phyloP scores from a whole-genome alignment of 2,113 vertebrate genomes.

The Canis aureus region DNA sequence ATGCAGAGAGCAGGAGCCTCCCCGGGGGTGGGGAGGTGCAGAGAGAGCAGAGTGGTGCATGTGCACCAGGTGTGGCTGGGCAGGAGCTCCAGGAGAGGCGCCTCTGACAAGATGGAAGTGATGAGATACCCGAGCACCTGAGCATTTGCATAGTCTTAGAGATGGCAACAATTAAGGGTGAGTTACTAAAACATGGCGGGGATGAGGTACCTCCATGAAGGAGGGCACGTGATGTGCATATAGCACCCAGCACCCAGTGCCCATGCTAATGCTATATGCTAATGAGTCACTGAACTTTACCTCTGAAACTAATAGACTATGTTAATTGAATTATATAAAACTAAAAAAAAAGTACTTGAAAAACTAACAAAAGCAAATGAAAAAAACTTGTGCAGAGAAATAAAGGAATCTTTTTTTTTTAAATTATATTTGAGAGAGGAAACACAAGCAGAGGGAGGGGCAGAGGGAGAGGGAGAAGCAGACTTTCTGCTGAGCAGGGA shows the following conservation, averaged over 20 bases:
- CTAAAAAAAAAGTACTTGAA: background rate
- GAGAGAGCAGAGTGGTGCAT: background rate
- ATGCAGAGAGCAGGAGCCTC: background rate
- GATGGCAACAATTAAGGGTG: background rate
- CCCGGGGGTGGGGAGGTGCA: fast-evolving
- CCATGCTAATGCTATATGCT: too few relatives aligned
- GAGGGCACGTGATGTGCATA: background rate
- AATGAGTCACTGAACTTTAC: background rate
- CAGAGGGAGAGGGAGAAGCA: too few relatives aligned
- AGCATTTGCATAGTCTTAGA: too few relatives aligned
- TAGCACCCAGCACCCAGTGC: too few relatives aligned
- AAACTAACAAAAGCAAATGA: background rate
- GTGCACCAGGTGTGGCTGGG: background rate
- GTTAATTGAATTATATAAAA: background rate
- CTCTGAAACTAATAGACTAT: background rate
- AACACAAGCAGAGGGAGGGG: too few relatives aligned
- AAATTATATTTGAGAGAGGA: too few relatives aligned
- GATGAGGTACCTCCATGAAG: background rate
- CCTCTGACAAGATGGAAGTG: background rate
- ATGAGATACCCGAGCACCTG: too few relatives aligned
- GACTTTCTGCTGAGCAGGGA: too few relatives aligned
- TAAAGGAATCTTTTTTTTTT: background rate
- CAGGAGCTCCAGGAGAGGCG: background rate
- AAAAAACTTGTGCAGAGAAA: background rate
- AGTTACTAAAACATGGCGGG: background rate